phyloP scores from a whole-genome alignment of 2,113 vertebrate genomes.

The Ploceus nigricollis region DNA sequence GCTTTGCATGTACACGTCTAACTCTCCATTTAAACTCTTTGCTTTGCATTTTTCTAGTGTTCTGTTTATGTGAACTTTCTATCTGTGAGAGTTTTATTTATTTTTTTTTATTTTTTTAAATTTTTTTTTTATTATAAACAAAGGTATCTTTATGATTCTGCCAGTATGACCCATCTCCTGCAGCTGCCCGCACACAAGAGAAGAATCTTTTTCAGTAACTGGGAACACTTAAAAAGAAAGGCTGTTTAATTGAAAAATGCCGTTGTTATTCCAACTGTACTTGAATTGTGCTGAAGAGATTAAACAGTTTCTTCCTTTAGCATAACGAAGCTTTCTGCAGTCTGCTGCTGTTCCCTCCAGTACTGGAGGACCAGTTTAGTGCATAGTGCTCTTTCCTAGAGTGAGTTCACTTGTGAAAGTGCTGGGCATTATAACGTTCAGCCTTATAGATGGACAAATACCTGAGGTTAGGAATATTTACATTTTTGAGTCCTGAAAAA shows the following conservation, averaged over 20 bases:
- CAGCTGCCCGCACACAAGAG: neutral
- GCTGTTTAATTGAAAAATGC: neutral
- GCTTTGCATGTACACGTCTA: neutral
- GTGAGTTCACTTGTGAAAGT: neutral
- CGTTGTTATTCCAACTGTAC: neutral
- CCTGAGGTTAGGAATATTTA: slow-evolving; percentile 30
- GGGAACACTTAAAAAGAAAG: neutral
- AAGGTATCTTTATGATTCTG: neutral
- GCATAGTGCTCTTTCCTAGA: neutral
- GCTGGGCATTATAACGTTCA: neutral
- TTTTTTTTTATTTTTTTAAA: neutral
- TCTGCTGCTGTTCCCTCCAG: neutral
- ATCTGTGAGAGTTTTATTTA: neutral
- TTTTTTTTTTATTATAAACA: neutral
- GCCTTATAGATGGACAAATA: neutral
- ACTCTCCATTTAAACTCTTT: neutral
- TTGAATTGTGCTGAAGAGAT: neutral
- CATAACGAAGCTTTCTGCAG: neutral
- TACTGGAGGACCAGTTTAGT: neutral
- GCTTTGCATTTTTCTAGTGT: neutral
- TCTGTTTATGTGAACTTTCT: neutral
- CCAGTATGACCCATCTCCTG: neutral
- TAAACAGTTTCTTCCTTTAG: neutral
- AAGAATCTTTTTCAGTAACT: neutral
- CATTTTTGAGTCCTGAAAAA: slow-evolving; percentile 33